Base-by-base conservation (phyloP, 2,888 invertebrate genomes). In the Drosophila paracracens region DNA sequence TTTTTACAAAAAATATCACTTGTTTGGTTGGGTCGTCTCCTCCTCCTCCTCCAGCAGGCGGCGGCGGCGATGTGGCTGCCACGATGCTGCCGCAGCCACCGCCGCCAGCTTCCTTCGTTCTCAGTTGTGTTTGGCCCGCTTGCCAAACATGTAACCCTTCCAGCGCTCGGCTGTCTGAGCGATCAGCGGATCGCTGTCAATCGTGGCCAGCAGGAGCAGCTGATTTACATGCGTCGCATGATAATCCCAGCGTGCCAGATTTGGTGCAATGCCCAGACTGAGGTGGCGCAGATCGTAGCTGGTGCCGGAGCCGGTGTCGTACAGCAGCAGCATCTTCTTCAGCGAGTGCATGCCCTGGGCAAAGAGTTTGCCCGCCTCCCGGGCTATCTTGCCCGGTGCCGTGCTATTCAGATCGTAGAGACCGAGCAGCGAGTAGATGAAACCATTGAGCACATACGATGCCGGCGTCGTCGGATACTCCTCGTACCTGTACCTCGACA, bases 181-280 rank as follows among this genome's bases (percentile, higher is more conserved):
- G 75, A 98, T 95, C 65, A 98, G 94, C 0, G 97, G 96, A 88
- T 98, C 97, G 67, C 95, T 95, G 82, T 98, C 97, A 52, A 99
- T 95, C 0, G 98, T 97, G 46, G 96, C 96, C 31, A 99, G 94
- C 66, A 98, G 94, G 76, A 99, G 95, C 76, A 99, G 94, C 92
- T 99, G 99, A 94, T 99, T 99, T 31, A 99, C 97, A 92, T 99
- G 99, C 0, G 99, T 99, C 0, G 98, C 97, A 94, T 99, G 99
- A 93, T 99, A 99, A 92, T 99, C 99, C 98, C 99, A 99, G 66
- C 99, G 94, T 0, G 99, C 99, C 74, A 99, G 94, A 93, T 99
- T 99, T 0, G 98, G 98, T 33, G 97, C 96, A 25, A 97, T 96
- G 27, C 93, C 97, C 40, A 98, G 93, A 0, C 97, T 97, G 91